Conservation (phyloP, 2,797 vertebrate species). For the Potorous gilbertii region DNA sequence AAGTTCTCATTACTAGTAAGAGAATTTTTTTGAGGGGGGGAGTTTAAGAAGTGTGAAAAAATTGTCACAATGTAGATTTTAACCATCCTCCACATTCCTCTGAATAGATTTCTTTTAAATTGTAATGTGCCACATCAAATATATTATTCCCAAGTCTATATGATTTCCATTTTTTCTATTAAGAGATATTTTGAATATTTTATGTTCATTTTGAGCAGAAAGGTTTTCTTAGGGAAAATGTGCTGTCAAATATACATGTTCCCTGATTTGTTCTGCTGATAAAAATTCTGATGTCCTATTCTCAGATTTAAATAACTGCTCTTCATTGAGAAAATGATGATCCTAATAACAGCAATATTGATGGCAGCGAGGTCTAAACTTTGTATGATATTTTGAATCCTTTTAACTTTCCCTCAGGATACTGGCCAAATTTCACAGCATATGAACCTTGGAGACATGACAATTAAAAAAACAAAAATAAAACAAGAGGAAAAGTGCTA, state of each 20-base stretch:
- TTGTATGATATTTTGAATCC: slow-evolving; percentile 6
- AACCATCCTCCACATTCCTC: not conserved
- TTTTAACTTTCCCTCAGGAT: slow-evolving; percentile 44
- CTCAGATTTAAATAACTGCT: slow-evolving; percentile 23
- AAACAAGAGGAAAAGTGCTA: not conserved
- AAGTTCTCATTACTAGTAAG: not conserved
- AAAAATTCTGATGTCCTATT: slow-evolving; percentile 34
- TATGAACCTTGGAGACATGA: slow-evolving; percentile 18
- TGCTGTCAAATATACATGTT: not conserved
- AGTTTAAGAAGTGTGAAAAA: not conserved
- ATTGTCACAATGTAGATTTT: not conserved
- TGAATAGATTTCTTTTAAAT: slow-evolving; percentile 26
- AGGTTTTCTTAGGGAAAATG: slow-evolving; percentile 21
- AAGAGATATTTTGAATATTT: slow-evolving; percentile 31
- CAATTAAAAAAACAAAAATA: slow-evolving; percentile 20
- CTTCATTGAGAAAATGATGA: slow-evolving; percentile 19
- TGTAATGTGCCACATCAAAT: not conserved
- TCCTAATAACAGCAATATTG: not conserved
- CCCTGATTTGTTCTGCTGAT: slow-evolving; percentile 16
- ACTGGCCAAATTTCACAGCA: slow-evolving; percentile 42
- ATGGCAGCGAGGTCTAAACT: not conserved
- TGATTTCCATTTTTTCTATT: not conserved
- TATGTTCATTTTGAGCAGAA: slow-evolving; percentile 39
- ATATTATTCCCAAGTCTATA: not conserved
- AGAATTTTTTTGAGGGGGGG: not conserved